These are phyloP conservation scores for Oppia nitens DNA, from an alignment of 1,140 invertebrate species.

Conservation along the genomic window DNA sequence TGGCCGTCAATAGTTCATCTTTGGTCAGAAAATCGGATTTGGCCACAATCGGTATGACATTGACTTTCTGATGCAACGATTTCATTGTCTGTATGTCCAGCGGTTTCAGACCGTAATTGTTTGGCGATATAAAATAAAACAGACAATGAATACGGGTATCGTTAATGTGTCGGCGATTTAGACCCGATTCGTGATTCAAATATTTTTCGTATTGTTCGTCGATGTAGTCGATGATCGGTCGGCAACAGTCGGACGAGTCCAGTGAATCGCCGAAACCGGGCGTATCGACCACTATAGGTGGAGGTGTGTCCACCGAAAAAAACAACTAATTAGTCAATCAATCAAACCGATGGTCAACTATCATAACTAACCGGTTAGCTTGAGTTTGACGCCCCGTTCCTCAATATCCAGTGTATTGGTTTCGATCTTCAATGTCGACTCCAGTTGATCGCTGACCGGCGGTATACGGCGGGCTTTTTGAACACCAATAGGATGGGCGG, in stretches of 20 bases:
- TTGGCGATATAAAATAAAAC: constrained; percentile 98
- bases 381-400: constrained; percentile 69
- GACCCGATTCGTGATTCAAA: constrained; percentile 70
- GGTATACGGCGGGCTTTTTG: constrained; percentile 11
- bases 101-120: constrained; percentile 86
- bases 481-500: too few species aligned
- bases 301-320: background rate
- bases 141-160: constrained; percentile 90
- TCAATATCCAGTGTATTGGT: constrained; percentile 69
- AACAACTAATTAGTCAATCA: background rate
- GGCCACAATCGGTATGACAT: constrained; percentile 96
- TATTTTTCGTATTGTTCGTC: constrained; percentile 81
- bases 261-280: constrained; percentile 99
- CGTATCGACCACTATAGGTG: constrained; percentile 77
- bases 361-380: constrained; percentile 14
- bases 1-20: constrained; percentile 74
- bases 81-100: constrained; percentile 98
- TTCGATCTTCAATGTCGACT: constrained; percentile 9
- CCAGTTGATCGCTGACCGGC: constrained; percentile 6
- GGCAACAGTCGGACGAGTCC: constrained; percentile 61
- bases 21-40: constrained; percentile 95
- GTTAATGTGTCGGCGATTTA: constrained; percentile 75
- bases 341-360: background rate
- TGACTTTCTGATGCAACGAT: constrained; percentile 82
- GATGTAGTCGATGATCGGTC: constrained; percentile 71